These are phyloP conservation scores for Eciton burchellii DNA, from an alignment of 1,140 invertebrate genomes.

Conservation along the genomic window DNA sequence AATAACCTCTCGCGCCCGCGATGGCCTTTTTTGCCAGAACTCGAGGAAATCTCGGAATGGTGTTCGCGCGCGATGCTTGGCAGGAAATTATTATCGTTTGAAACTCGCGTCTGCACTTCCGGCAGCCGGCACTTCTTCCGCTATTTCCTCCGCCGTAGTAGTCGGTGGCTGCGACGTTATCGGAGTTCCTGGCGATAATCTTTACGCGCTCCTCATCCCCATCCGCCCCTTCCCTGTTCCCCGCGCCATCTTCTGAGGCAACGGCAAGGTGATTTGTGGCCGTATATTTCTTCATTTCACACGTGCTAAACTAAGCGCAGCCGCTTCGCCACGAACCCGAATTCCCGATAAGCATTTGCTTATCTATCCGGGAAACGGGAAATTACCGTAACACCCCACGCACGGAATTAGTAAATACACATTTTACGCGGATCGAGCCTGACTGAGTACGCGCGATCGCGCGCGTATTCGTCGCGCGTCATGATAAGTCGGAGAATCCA, in stretches of 20 bases:
- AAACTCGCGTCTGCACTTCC: conserved; percentile 68
- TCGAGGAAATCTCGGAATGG: conserved; percentile 64
- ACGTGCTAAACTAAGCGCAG: conserved; percentile 55
- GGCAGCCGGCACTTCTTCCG: conserved; percentile 66
- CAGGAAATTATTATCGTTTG: conserved; percentile 71
- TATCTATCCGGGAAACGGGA: conserved; percentile 55
- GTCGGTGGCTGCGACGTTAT: conserved; percentile 55
- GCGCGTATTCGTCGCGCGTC: neutral
- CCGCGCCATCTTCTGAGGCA: conserved; percentile 60
- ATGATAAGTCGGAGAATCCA: neutral
- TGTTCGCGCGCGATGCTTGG: conserved; percentile 50
- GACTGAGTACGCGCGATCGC: neutral
- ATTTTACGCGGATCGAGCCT: conserved; percentile 5
- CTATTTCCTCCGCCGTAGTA: conserved; percentile 58
- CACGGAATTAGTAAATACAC: conserved; percentile 28
- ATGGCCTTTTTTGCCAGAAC: conserved; percentile 43
- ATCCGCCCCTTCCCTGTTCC: conserved; percentile 46
- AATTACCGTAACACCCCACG: conserved; percentile 29
- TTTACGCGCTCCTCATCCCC: conserved; percentile 42
- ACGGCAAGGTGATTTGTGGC: conserved; percentile 78
- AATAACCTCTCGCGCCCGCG: conserved; percentile 20
- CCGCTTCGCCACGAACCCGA: conserved; percentile 13
- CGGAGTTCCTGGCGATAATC: conserved; percentile 69
- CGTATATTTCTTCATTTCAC: conserved; percentile 75
- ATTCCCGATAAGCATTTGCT: conserved; percentile 44